phyloP scores from a whole-genome alignment of 1,140 invertebrate species.

The Neoseiulus cucumeris region DNA sequence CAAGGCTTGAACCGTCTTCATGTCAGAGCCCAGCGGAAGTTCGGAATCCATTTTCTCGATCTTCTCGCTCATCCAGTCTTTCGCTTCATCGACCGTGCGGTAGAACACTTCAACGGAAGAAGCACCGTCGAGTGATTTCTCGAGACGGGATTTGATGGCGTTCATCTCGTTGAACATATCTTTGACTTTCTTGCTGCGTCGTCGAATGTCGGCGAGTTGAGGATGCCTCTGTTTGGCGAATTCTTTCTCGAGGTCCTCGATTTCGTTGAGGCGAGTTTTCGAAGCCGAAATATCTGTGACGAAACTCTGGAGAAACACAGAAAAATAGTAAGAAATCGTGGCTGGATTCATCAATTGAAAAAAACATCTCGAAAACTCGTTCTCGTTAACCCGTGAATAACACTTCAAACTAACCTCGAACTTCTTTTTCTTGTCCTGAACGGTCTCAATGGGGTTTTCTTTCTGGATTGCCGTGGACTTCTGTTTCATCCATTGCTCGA shows the following conservation, averaged over 20 bases:
- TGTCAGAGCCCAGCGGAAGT: constrained; percentile 49
- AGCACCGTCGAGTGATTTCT: constrained; percentile 71
- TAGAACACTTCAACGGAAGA: constrained; percentile 74
- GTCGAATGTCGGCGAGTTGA: constrained; percentile 62
- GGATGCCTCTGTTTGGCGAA: constrained; percentile 65
- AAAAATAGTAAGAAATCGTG: constrained; percentile 7
- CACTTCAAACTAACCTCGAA: constrained; percentile 58
- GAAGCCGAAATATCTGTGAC: constrained; percentile 83
- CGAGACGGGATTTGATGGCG: constrained; percentile 44
- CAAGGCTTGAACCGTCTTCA: constrained; percentile 71
- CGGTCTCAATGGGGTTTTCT: constrained; percentile 63
- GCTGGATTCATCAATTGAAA: too few species aligned
- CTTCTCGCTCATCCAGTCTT: constrained; percentile 86
- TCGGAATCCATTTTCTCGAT: constrained; percentile 48
- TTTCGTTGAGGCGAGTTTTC: constrained; percentile 63
- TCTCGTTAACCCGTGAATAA: too few species aligned
- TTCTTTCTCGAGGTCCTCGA: constrained; percentile 67
- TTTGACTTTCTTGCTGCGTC: constrained; percentile 20
- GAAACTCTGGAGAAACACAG: constrained; percentile 47
- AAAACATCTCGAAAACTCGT: too few species aligned
- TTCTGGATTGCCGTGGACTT: constrained; percentile 37
- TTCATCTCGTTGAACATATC: constrained; percentile 53
- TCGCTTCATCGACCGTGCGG: constrained; percentile 72
- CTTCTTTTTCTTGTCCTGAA: constrained; percentile 81
- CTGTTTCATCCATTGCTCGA: constrained; percentile 90